Conservation (phyloP, 2,113 vertebrate species). For the Corvus cornix region DNA sequence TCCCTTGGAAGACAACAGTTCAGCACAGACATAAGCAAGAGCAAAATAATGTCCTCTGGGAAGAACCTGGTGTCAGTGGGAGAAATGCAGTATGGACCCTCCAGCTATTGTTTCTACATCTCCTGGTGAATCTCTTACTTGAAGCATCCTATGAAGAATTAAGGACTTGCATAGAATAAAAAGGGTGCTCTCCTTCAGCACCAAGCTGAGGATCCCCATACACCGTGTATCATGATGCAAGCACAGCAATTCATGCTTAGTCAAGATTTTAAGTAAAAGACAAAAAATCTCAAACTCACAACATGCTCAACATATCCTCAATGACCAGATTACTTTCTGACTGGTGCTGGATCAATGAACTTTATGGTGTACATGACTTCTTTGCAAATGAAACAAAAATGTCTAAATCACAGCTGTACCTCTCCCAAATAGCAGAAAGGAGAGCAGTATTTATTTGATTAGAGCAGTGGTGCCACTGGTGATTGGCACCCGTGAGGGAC, state of each 20-base stretch:
- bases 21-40: not conserved
- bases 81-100: not conserved
- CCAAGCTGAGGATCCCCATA: not conserved
- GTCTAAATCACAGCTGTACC: not conserved
- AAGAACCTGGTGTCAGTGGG: not conserved
- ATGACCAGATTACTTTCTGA: not conserved
- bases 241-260: not conserved
- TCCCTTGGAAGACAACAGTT: not conserved
- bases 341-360: not conserved
- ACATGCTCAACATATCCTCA: not conserved
- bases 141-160: not conserved
- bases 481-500: rapidly evolving
- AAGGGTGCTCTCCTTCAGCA: not conserved
- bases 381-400: not conserved
- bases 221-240: not conserved
- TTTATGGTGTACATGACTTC: not conserved
- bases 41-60: not conserved
- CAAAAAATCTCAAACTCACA: not conserved
- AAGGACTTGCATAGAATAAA: not conserved
- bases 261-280: not conserved
- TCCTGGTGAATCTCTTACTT: not conserved
- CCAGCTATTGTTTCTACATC: not conserved
- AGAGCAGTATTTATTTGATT: rapidly evolving
- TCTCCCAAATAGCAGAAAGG: not conserved
- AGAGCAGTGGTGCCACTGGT: not conserved